These are phyloP conservation scores for Camelus bactrianus DNA, from an alignment of 2,113 vertebrate genomes.

Conservation along the genomic window DNA sequence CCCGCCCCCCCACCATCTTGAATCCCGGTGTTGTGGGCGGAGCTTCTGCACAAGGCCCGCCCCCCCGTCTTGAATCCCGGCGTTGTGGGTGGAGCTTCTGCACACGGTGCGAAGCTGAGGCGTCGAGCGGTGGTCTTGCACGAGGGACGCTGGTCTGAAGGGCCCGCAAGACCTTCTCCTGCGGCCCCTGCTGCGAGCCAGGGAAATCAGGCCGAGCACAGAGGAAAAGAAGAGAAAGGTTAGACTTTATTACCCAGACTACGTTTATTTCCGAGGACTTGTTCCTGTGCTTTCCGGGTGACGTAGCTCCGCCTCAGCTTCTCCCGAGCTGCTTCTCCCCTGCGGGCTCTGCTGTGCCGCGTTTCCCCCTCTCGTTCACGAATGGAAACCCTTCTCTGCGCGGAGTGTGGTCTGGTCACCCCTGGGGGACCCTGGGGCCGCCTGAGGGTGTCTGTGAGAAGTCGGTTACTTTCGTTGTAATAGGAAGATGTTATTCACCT, in stretches of 20 bases:
- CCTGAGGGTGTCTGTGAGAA: not conserved
- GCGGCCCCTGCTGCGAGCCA: not conserved
- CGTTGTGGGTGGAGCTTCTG: not conserved
- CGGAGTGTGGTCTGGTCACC: not conserved
- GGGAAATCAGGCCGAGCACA: not conserved
- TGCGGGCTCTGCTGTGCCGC: too few relatives aligned
- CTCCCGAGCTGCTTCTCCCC: not conserved
- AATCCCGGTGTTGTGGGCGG: not conserved
- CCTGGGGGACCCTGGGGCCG: not conserved
- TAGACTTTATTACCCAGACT: not conserved
- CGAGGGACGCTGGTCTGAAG: not conserved
- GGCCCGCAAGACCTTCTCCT: not conserved
- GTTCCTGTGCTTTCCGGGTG: not conserved
- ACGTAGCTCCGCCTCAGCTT: not conserved
- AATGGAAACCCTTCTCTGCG: not conserved
- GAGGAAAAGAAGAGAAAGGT: not conserved
- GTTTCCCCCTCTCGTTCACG: not conserved
- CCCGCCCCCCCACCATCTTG: not conserved
- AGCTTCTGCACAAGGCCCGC: not conserved
- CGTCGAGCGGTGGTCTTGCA: not conserved
- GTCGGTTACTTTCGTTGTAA: not conserved
- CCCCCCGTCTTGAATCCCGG: not conserved
- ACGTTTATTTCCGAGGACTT: too few relatives aligned
- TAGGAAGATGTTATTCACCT: not conserved
- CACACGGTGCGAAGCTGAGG: not conserved